These are phyloP conservation scores for Morpho helenor DNA, from an alignment of 2,888 invertebrate genomes.

Conservation along the genomic window DNA sequence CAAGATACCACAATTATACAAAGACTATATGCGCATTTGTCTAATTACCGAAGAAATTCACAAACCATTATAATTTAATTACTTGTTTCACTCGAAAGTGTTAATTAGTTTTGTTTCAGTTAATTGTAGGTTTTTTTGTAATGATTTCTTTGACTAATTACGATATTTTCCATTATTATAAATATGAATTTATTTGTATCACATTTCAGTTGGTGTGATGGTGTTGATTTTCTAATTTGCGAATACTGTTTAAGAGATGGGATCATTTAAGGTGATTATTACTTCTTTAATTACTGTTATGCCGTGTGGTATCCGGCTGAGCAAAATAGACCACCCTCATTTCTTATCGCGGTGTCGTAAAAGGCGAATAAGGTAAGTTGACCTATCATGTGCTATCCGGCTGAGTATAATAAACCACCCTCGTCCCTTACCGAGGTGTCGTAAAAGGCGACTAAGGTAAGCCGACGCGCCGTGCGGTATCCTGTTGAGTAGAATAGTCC, in stretches of 20 bases:
- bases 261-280: constrained; percentile 10
- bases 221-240: constrained; percentile 3
- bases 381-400: no score
- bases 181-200: constrained; percentile 9
- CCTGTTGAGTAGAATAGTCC: no score
- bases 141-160: constrained; percentile 24
- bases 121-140: constrained; percentile 20
- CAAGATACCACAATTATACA: no score
- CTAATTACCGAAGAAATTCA: constrained; percentile 2
- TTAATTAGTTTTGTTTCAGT: constrained; percentile 30
- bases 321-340: no score
- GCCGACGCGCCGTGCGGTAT: no score
- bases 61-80: constrained; percentile 18
- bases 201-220: constrained; percentile 4
- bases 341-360: no score
- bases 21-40: neutral
- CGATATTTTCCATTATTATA: constrained; percentile 19
- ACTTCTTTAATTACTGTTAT: no score
- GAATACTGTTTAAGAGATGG: constrained; percentile 9
- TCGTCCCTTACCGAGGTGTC: no score
- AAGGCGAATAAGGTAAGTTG: no score
- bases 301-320: no score
- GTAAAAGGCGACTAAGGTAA: no score
- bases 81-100: constrained; percentile 6
- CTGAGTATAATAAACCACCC: no score